Evolutionary conservation across 2,888 invertebrate genomes (phyloP).

Genomic region (Tiphia femorata): DNA sequence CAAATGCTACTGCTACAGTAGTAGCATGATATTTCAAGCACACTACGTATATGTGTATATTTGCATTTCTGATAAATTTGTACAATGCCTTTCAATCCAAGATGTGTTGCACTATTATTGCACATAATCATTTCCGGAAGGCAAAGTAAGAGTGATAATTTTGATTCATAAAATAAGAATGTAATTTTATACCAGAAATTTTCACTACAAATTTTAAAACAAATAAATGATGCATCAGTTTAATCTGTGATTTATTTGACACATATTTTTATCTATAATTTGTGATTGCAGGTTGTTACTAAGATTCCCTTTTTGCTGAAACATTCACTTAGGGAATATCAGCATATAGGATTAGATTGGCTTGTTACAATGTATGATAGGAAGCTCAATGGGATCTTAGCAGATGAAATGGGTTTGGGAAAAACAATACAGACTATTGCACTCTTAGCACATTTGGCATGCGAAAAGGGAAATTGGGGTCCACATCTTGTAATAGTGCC

Average conservation of each 20-base stretch:
- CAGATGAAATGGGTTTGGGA: conserved; percentile 97
- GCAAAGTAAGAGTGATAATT: conserved; percentile 50
- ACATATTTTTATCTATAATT: not conserved
- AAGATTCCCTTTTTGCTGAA: conserved; percentile 93
- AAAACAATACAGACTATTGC: conserved; percentile 98
- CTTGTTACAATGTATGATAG: conserved; percentile 95
- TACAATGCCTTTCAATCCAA: conserved; percentile 59
- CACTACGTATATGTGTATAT: too few species aligned
- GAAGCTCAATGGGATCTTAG: conserved; percentile 94
- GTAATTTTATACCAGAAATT: conserved; percentile 22
- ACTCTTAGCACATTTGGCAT: conserved; percentile 92
- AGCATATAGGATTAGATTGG: conserved; percentile 98
- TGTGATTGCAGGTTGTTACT: conserved; percentile 81
- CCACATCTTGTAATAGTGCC: conserved; percentile 99
- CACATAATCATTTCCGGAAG: conserved; percentile 61
- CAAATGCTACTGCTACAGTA: not conserved
- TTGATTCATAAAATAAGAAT: conserved; percentile 18
- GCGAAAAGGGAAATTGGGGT: conserved; percentile 94
- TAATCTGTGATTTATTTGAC: conserved; percentile 2
- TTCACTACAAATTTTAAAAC: conserved; percentile 35
- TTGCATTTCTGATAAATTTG: conserved; percentile 5
- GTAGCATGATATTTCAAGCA: too few species aligned
- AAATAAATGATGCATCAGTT: conserved; percentile 3
- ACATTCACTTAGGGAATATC: conserved; percentile 93
- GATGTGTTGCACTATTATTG: conserved; percentile 42